Percentiles rank a stretch among this genome's conserved stretches.
phyloP scores from a whole-genome alignment of 2,888 invertebrate genomes.

The Melangyna quadrimaculata region DNA sequence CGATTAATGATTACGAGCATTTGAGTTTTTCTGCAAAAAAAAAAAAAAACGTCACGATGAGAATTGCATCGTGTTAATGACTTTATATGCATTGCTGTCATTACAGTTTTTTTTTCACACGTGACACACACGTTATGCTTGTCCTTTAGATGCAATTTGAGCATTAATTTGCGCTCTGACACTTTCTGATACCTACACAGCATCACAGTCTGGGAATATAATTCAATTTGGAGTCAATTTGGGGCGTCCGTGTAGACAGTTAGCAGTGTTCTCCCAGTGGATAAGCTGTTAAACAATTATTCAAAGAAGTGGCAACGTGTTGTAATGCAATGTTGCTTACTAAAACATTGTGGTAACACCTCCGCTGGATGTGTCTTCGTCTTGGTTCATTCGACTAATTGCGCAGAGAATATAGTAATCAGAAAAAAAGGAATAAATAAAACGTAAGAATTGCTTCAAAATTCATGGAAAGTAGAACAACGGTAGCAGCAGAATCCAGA shows the following conservation, averaged over 20 bases:
- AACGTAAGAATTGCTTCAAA: conserved; percentile 27
- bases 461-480: conserved; percentile 48
- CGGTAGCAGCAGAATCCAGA: background rate
- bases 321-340: conserved; percentile 16
- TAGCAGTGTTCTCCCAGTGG: background rate
- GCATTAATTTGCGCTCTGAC: background rate
- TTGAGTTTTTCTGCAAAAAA: background rate
- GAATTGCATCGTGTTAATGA: background rate
- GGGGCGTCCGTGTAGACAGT: background rate
- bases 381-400: background rate
- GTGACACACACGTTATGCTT: no score
- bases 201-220: background rate
- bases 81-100: background rate
- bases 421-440: conserved; percentile 22
- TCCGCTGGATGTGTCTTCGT: background rate
- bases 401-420: background rate
- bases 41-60: background rate
- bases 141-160: conserved; percentile 2
- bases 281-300: background rate
- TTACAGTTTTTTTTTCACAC: background rate
- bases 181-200: background rate
- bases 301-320: background rate
- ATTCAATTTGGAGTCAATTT: background rate
- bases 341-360: conserved; percentile 22
- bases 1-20: conserved; percentile 34